Conservation (phyloP, 2,888 invertebrate genomes). For the Orthosia cruda region DNA sequence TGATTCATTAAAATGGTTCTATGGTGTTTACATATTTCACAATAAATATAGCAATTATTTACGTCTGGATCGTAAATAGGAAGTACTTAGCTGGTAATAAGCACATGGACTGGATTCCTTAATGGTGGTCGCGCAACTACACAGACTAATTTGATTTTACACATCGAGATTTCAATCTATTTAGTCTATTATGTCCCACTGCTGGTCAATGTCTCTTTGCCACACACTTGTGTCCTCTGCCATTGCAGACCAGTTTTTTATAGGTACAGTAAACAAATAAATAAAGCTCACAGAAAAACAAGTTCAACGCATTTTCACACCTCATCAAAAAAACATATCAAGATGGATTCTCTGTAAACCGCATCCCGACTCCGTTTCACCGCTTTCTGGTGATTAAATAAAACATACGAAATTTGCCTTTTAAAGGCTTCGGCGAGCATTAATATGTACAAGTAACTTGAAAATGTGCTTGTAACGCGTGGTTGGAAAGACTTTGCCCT, state of each 20-base stretch:
- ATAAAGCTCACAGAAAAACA: background rate
- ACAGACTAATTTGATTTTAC: background rate
- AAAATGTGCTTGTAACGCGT: constrained; percentile 26
- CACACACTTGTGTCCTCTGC: no score
- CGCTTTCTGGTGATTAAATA: constrained; percentile 47
- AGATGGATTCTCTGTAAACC: constrained; percentile 33
- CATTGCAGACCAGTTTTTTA: no score
- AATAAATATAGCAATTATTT: background rate
- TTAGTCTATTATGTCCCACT: no score
- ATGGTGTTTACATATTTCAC: background rate
- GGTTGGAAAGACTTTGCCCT: background rate
- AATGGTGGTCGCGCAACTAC: background rate
- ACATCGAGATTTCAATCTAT: background rate
- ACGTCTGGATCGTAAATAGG: background rate
- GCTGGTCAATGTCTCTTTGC: no score
- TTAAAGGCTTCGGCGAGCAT: constrained; percentile 36
- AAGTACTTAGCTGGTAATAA: background rate
- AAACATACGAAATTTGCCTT: constrained; percentile 29
- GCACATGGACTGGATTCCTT: background rate
- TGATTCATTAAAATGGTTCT: background rate
- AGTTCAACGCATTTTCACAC: constrained; percentile 2
- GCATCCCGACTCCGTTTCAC: constrained; percentile 10
- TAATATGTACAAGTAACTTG: constrained; percentile 44
- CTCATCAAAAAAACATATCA: constrained; percentile 13
- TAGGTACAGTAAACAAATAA: background rate